These are phyloP conservation scores for Schizotus pectinicornis DNA, from an alignment of 2,888 invertebrate genomes.

Conservation along the genomic window DNA sequence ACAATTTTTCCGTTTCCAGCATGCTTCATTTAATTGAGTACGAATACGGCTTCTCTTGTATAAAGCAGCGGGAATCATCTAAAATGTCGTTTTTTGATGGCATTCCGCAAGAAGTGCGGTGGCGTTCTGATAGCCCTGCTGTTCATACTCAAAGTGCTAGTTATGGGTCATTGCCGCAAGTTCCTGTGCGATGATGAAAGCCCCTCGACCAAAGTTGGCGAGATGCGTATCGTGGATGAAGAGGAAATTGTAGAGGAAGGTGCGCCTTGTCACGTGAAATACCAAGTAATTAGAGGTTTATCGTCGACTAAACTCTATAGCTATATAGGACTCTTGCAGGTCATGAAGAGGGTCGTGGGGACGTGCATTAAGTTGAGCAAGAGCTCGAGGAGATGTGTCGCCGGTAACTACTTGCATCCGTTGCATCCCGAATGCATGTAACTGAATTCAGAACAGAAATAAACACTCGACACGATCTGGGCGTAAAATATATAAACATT, in stretches of 20 bases:
- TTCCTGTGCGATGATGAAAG: slow-evolving; percentile 46
- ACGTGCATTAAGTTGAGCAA: slow-evolving; percentile 56
- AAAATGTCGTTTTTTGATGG: no score
- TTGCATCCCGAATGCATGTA: slow-evolving; percentile 58
- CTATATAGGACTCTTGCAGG: slow-evolving; percentile 35
- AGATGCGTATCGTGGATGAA: slow-evolving; percentile 15
- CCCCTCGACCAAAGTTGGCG: slow-evolving; percentile 36
- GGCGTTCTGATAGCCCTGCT: not conserved
- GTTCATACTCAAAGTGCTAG: not conserved
- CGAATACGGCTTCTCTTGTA: no score
- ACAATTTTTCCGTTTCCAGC: no score
- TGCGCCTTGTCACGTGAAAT: slow-evolving; percentile 41
- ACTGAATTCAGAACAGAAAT: slow-evolving; percentile 10
- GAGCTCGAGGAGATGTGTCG: slow-evolving; percentile 55
- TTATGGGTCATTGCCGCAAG: slow-evolving; percentile 31
- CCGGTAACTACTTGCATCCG: slow-evolving; percentile 57
- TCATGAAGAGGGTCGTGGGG: slow-evolving; percentile 55
- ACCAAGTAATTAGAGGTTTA: slow-evolving; percentile 30
- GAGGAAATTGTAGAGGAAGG: slow-evolving; percentile 19
- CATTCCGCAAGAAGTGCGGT: not conserved
- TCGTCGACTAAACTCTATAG: no score
- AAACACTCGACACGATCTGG: no score
- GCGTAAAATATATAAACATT: no score
- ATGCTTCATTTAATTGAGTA: no score
- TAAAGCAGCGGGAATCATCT: no score